Evolutionary conservation across 2,888 invertebrate genomes (phyloP).

Genomic region (Alloplasta piceator): DNA sequence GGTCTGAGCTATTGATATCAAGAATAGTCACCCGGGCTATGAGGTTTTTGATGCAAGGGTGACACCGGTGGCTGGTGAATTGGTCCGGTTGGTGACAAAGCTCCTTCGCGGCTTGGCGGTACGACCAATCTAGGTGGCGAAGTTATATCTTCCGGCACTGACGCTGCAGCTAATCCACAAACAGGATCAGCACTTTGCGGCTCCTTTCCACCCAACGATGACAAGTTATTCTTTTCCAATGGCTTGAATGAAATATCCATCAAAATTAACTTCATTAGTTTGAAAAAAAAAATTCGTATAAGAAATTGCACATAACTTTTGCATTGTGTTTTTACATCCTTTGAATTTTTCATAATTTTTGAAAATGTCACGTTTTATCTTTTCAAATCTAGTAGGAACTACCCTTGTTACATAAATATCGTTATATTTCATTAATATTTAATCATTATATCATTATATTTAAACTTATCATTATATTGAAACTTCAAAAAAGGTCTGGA

Average conservation of each 20-base stretch:
- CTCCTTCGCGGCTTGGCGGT: slow-evolving; percentile 81
- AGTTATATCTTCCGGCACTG: slow-evolving; percentile 75
- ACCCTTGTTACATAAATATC: no score
- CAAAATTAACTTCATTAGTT: neutral
- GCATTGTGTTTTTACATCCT: no score
- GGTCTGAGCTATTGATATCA: neutral
- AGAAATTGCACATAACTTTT: neutral
- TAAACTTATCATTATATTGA: no score
- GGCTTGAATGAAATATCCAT: slow-evolving; percentile 68
- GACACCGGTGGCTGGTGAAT: slow-evolving; percentile 84
- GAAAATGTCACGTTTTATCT: no score
- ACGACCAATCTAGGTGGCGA: slow-evolving; percentile 78
- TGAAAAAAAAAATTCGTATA: neutral
- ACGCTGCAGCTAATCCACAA: slow-evolving; percentile 67
- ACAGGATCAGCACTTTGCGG: slow-evolving; percentile 70
- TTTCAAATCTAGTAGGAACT: no score
- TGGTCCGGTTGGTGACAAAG: slow-evolving; percentile 83
- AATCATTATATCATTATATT: no score
- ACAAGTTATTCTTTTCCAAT: slow-evolving; percentile 79
- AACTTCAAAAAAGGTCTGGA: no score
- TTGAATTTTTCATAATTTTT: no score
- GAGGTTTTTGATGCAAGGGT: slow-evolving; percentile 84
- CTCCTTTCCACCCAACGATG: slow-evolving; percentile 76
- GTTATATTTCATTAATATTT: no score
- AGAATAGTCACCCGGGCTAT: slow-evolving; percentile 83